Base-by-base conservation (phyloP, 2,797 vertebrate species). In the Halcyon chelicuti region DNA sequence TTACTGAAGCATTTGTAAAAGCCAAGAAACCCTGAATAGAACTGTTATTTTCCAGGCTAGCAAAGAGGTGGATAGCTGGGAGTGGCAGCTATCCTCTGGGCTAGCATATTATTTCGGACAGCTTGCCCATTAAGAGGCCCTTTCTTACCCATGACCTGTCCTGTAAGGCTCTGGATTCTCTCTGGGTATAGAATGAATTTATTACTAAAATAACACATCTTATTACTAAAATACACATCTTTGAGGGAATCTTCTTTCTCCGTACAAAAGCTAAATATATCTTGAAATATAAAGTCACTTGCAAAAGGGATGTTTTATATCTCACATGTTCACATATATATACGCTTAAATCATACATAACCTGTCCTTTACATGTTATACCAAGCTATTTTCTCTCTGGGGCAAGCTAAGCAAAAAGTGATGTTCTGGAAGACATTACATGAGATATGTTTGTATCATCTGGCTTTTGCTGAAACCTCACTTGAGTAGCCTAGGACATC, bases 1-100 rank as follows among this genome's bases (percentile, higher is more conserved):
- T 95, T 89, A 74, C 46, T 93, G 71, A 83, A 89, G 57, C 67
- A n/a, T 90, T 94, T 93, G 63, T 85, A 95, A 93, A 91, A 91
- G 92, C 93, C 95, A 94, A 90, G 86, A 90, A 95, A 90, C 26
- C 22, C 57, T 74, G 67, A 76, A 81, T 63, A 85, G 63, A 94
- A 35, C 77, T 62, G 10, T 42, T 92, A n/a, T 85, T 93, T 93
- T 87, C 22, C 57, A 93, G 71, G 14, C 67, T 77, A 82, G 67
- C 37, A 61, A 74, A 80, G 52, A 93, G 74, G 63, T 77, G 85
- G 89, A 77, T 74, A 88, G 37, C 54, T 88, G 63, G n/a, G 72
- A 95, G 66, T 54, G 49, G 29, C 65, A 93, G 29, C 63, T 73
- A n/a, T 22, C 9, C 17, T 82, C 33, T 52, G 68, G 18, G 1